phyloP scores from a whole-genome alignment of 2,888 invertebrate species.

The Leucophenga maculata region DNA sequence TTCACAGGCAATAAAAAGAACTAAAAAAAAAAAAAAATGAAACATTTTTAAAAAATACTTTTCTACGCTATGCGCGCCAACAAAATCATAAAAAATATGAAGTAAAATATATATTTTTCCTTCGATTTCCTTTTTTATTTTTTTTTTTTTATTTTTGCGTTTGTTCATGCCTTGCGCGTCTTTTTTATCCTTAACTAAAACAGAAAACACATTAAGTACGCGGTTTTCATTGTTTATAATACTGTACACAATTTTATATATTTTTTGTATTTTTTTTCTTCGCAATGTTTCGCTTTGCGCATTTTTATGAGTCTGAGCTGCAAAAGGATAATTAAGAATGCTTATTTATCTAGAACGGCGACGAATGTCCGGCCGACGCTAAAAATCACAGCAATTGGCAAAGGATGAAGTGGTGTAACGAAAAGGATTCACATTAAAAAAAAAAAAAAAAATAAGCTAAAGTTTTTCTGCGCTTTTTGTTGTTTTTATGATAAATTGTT shows the following conservation, averaged over 20 bases:
- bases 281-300: constrained; percentile 4
- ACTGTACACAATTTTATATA: constrained; percentile 31
- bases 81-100: constrained; percentile 42
- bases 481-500: constrained; percentile 55
- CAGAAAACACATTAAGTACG: constrained; percentile 67
- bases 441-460: constrained; percentile 43
- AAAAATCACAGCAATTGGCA: constrained; percentile 32
- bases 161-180: constrained; percentile 27
- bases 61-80: neutral
- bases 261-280: constrained; percentile 18
- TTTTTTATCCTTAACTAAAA: constrained; percentile 42
- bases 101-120: constrained; percentile 51
- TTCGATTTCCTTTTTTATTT: constrained; percentile 21
- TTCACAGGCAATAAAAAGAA: constrained; percentile 42
- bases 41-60: constrained; percentile 27
- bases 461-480: constrained; percentile 51
- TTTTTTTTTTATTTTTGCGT: no score
- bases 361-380: constrained; percentile 55
- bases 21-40: constrained; percentile 36
- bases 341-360: constrained; percentile 71
- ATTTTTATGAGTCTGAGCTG: constrained; percentile 31
- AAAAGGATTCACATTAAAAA: constrained; percentile 24
- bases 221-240: constrained; percentile 67
- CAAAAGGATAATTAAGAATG: constrained; percentile 70
- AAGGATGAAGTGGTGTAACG: constrained; percentile 24